Evolutionary conservation across 1,140 invertebrate genomes (phyloP).

Genomic region (Cotesia glomerata): DNA sequence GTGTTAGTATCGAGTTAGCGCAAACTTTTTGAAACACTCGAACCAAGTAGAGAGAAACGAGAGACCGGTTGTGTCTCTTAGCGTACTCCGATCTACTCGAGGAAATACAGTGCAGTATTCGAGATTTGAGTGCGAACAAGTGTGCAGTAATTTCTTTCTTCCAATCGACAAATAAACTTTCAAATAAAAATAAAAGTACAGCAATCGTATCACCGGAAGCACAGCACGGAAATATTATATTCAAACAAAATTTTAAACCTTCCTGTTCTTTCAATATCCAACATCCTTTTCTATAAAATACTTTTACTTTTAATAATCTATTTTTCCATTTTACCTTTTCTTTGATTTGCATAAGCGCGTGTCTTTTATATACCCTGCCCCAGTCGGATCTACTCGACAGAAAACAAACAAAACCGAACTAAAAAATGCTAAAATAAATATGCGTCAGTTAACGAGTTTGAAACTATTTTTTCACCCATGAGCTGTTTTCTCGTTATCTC

Average conservation of each 20-base stretch:
- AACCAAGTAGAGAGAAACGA: too few relatives aligned
- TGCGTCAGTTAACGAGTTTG: conserved; percentile 32
- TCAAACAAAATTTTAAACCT: not conserved
- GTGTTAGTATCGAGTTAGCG: too few relatives aligned
- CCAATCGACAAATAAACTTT: not conserved
- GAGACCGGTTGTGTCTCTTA: not conserved
- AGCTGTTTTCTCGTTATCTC: conserved; percentile 43
- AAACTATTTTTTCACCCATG: conserved; percentile 37
- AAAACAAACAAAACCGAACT: too few relatives aligned
- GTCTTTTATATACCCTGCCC: too few relatives aligned
- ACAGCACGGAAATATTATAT: too few relatives aligned
- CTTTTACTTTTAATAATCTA: too few relatives aligned
- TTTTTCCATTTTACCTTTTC: too few relatives aligned
- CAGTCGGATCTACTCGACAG: too few relatives aligned
- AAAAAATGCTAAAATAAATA: not conserved
- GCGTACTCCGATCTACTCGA: not conserved
- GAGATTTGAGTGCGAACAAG: not conserved
- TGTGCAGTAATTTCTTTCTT: not conserved
- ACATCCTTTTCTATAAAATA: too few relatives aligned
- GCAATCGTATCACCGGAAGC: too few relatives aligned
- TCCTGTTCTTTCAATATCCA: not conserved
- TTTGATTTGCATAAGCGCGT: too few relatives aligned
- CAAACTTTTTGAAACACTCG: too few relatives aligned
- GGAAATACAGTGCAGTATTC: not conserved
- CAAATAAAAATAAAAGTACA: not conserved